Percentiles rank a stretch among this genome's conserved stretches.
These are phyloP conservation scores for Coelinius sp. DNA, from an alignment of 2,888 invertebrate species.

Conservation along the genomic window DNA sequence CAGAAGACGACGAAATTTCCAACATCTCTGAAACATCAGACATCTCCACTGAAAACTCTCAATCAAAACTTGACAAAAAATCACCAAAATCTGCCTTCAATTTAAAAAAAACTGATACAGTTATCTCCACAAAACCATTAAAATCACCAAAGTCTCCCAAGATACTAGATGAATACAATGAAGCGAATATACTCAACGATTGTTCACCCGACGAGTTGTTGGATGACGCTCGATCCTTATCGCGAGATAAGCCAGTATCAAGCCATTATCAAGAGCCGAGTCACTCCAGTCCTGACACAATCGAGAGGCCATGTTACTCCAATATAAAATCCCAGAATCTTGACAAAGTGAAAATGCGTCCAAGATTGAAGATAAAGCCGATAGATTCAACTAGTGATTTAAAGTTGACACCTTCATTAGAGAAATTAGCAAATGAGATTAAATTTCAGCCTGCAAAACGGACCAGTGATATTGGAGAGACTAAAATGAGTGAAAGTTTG, in stretches of 20 bases:
- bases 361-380: constrained; percentile 49
- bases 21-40: constrained; percentile 32
- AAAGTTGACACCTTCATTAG: constrained; percentile 60
- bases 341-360: constrained; percentile 48
- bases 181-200: constrained; percentile 61
- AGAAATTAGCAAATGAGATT: constrained; percentile 64
- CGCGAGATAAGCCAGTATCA: constrained; percentile 49
- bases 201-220: constrained; percentile 33
- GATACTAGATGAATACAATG: constrained; percentile 60
- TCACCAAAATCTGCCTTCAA: constrained; percentile 20
- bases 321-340: constrained; percentile 53
- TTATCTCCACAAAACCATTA: constrained; percentile 29
- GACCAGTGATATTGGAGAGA: constrained; percentile 31
- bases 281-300: constrained; percentile 37
- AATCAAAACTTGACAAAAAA: constrained; percentile 17
- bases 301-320: constrained; percentile 56
- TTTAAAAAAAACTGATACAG: constrained; percentile 26
- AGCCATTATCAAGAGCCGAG: constrained; percentile 34
- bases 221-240: constrained; percentile 40
- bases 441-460: constrained; percentile 60
- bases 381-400: constrained; percentile 50
- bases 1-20: constrained; percentile 15
- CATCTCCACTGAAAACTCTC: constrained; percentile 19
- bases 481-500: background rate
- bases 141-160: constrained; percentile 57